Base-by-base conservation (phyloP, 2,888 invertebrate genomes). In the Aspidiotus rigidus region DNA sequence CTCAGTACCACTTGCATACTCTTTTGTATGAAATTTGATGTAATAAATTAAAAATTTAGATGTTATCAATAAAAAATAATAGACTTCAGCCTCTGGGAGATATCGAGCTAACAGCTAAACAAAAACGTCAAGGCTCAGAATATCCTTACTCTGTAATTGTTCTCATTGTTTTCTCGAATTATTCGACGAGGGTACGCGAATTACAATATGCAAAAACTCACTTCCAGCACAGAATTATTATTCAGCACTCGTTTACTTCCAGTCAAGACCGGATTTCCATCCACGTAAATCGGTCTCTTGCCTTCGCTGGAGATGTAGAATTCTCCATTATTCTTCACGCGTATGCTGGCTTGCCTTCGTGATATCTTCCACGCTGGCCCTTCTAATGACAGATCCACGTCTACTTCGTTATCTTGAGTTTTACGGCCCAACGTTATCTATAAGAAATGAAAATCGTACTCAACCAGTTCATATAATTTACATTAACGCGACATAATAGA, bases 281-380 rank as follows among this genome's bases (percentile, higher is more conserved):
- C 96, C 7, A 98, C 90, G 78, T 91, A 95, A 75, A 98, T 88
- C 2, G 96, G 90, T 71, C 96, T 81, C 77, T 94, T 93, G 17
- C 97, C 98, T 78, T 96, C 95, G 60, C 97, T 97, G 17, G 90
- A 88, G 75, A 98, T 84, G 77, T 92, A 92, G 79, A 97, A 98
- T 77, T 97, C 96, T 0, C 96, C 97, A 73, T 90, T 93, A 78
- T 92, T 93, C 66, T 93, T 83, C 72, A 97, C 83, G 76, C 87
- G 84, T 72, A 98, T 91, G 2, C 93, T 90, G 8, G 93, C 97
- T 78, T 97, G 97, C 73, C 91, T 85, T 57, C 97, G 83, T 0
- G 96, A 96, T 55, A 94, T 87, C 80, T 96, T 97, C 78, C 90
- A 89, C 0, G 96, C 90, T 0, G 96, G 95, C 0, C 97, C 97